Percentiles rank a stretch among this genome's conserved stretches.
Evolutionary conservation across 1,140 invertebrate species (phyloP).

Genomic region (Conus ventricosus): DNA sequence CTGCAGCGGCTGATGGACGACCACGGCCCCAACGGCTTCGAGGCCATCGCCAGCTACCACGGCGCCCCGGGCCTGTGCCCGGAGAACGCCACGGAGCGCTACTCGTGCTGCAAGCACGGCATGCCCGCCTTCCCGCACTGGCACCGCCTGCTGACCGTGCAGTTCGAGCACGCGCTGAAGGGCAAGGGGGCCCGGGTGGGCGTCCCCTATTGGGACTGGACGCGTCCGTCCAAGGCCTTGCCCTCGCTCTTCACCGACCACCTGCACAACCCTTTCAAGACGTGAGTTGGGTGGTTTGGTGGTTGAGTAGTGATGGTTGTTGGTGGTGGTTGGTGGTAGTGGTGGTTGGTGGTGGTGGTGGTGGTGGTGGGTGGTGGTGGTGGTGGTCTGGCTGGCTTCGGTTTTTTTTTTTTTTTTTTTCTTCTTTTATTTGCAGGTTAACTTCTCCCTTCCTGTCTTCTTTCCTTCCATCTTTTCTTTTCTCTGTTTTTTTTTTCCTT

Average conservation of each 20-base stretch:
- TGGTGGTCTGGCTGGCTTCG: too few species aligned
- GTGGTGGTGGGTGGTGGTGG: too few species aligned
- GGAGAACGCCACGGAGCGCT: conserved; percentile 22
- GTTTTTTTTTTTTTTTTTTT: too few species aligned
- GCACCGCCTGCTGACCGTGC: conserved; percentile 49
- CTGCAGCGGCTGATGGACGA: conserved; percentile 41
- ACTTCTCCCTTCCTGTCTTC: too few species aligned
- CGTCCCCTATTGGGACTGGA: conserved; percentile 46
- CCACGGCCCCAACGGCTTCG: conserved; percentile 43
- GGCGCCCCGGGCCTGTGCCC: conserved; percentile 45
- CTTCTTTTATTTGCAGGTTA: too few species aligned
- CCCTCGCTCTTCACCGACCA: conserved; percentile 38
- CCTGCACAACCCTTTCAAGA: conserved; percentile 38
- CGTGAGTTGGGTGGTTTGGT: conserved; percentile 10
- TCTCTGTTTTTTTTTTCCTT: too few species aligned
- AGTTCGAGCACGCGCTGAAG: conserved; percentile 47
- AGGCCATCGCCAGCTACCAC: conserved; percentile 50
- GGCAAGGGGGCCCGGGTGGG: conserved; percentile 44
- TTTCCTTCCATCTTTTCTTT: too few species aligned
- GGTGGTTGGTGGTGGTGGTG: too few species aligned
- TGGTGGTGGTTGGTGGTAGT: too few species aligned
- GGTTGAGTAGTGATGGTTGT: too few species aligned
- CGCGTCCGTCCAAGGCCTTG: conserved; percentile 30
- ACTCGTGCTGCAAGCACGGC: conserved; percentile 48
- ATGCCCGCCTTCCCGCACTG: conserved; percentile 56